Percentiles rank a stretch among this genome's conserved stretches.
Conservation (phyloP, 2,888 invertebrate genomes). For the Perizoma flavofasciatum region DNA sequence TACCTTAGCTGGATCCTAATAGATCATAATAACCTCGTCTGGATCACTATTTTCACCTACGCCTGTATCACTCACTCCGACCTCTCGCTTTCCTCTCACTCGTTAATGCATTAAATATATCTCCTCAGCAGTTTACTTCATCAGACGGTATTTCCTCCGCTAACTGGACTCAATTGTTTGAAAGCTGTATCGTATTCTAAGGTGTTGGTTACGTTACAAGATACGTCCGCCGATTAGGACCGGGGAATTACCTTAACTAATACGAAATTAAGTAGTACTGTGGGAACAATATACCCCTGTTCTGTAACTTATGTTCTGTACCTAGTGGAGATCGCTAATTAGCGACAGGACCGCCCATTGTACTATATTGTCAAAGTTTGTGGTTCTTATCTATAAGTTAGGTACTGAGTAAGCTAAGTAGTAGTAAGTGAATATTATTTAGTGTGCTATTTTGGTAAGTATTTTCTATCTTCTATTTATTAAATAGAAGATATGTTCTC, state of each 20-base stretch:
- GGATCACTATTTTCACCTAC: not conserved
- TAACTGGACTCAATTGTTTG: slow-evolving; percentile 48
- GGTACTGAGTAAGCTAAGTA: too few species aligned
- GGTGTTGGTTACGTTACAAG: slow-evolving; percentile 25
- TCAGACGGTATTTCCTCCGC: slow-evolving; percentile 69
- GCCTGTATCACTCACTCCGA: not conserved
- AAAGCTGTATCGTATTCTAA: slow-evolving; percentile 29
- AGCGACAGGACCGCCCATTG: too few species aligned
- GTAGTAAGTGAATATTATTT: too few species aligned
- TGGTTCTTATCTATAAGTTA: too few species aligned
- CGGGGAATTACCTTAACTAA: slow-evolving; percentile 19
- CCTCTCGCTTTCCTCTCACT: slow-evolving; percentile 13
- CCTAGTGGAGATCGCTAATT: too few species aligned
- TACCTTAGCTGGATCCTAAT: too few species aligned
- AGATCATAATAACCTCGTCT: too few species aligned
- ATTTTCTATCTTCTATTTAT: too few species aligned
- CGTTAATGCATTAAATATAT: slow-evolving; percentile 30
- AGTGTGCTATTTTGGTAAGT: too few species aligned
- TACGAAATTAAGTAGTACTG: slow-evolving; percentile 15
- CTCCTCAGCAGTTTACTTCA: slow-evolving; percentile 57
- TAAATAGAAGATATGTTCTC: too few species aligned
- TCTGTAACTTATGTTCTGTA: too few species aligned
- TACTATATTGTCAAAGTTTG: too few species aligned
- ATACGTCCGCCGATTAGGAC: slow-evolving; percentile 25
- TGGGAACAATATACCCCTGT: slow-evolving; percentile 1